Evolutionary conservation across 2,797 vertebrate species (phyloP).

Genomic region (Tenualosa thibaudeaui): DNA sequence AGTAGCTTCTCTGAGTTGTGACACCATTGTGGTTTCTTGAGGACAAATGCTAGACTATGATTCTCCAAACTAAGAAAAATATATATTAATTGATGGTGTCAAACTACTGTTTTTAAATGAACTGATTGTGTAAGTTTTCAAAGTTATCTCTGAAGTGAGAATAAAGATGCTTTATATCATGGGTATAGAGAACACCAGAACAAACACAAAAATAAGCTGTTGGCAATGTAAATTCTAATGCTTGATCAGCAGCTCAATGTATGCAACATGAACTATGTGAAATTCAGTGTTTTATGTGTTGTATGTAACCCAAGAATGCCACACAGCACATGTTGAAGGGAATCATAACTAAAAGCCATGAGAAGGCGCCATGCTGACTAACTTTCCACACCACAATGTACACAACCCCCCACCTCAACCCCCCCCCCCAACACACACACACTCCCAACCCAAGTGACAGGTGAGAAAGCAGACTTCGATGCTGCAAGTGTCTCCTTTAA

Average conservation of each 20-base stretch:
- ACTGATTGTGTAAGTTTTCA: neutral
- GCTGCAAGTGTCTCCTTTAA: constrained; percentile 31
- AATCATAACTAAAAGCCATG: neutral
- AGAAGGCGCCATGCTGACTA: constrained; percentile 16
- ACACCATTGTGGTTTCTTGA: neutral
- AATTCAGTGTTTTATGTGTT: neutral
- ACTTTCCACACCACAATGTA: neutral
- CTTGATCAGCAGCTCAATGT: neutral
- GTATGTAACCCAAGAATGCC: neutral
- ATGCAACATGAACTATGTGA: neutral
- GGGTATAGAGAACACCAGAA: neutral
- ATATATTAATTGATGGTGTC: neutral
- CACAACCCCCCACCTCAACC: neutral
- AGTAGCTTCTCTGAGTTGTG: constrained; percentile 16
- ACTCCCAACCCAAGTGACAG: neutral
- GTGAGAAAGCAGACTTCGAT: constrained; percentile 6
- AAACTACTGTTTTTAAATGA: neutral
- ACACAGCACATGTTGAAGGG: neutral
- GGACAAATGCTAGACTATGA: neutral
- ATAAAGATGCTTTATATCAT: neutral
- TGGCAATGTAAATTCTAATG: neutral
- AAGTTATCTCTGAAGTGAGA: neutral
- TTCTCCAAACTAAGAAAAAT: neutral
- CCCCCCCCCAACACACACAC: neutral
- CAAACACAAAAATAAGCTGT: neutral